Conservation (phyloP, 2,113 vertebrate genomes). For the Perca fluviatilis region DNA sequence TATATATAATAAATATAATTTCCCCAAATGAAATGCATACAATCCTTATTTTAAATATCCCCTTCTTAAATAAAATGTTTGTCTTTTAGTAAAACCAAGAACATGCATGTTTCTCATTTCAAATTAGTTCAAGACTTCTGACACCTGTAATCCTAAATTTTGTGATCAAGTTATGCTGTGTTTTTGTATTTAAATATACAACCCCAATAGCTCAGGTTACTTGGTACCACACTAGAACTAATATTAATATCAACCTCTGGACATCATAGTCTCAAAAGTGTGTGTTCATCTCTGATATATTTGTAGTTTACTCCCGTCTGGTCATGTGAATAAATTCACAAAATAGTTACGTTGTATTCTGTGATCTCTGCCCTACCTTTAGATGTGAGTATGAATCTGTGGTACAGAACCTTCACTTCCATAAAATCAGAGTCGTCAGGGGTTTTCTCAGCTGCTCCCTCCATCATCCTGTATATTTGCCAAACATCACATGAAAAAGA, state of each 20-base stretch:
- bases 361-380: background rate
- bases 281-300: background rate
- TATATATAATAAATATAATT: background rate
- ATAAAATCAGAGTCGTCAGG: background rate
- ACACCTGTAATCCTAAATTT: background rate
- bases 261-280: background rate
- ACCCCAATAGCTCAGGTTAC: background rate
- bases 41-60: background rate
- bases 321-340: background rate
- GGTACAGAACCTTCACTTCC: background rate
- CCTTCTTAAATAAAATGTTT: background rate
- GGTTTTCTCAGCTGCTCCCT: constrained; percentile 6
- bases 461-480: background rate
- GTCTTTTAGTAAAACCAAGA: background rate
- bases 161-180: background rate
- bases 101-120: no score
- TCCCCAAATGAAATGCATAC: background rate
- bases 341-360: background rate
- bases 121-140: background rate
- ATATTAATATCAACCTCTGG: background rate
- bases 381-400: constrained; percentile 1
- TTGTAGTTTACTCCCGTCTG: background rate
- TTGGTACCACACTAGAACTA: background rate
- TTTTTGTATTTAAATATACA: constrained; percentile 1
- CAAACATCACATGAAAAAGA: background rate